Evolutionary conservation across 1,140 invertebrate species (phyloP).

Genomic region (Aphelenchoides avenae): DNA sequence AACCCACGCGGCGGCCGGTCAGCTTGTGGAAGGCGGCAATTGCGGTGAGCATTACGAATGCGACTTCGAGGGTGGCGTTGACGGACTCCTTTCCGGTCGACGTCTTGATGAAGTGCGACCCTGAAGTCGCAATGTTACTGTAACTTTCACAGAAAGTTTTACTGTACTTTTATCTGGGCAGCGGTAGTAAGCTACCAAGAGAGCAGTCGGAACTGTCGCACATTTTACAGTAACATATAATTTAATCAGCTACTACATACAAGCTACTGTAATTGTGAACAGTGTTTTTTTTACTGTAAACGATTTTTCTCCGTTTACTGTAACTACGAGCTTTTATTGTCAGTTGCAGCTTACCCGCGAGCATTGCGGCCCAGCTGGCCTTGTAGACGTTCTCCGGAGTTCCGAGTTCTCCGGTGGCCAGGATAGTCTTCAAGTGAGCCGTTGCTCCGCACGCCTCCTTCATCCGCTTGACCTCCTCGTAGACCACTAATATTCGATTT

Average conservation of each 20-base stretch:
- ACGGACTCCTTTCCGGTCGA: constrained; percentile 94
- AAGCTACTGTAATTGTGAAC: no score
- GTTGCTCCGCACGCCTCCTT: constrained; percentile 2
- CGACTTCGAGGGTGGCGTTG: constrained; percentile 85
- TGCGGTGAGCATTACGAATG: constrained; percentile 86
- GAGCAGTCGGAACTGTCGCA: neutral
- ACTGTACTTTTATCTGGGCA: no score
- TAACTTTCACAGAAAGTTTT: no score
- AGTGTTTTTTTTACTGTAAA: no score
- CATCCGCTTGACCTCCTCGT: constrained; percentile 19
- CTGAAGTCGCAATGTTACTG: no score
- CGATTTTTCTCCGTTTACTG: no score
- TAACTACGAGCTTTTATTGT: no score
- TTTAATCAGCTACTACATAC: no score
- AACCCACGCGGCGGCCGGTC: no score
- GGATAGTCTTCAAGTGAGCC: constrained; percentile 73
- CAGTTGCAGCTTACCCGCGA: constrained; percentile 71
- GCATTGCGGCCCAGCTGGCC: constrained; percentile 83
- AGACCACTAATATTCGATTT: constrained; percentile 12
- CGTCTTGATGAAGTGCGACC: constrained; percentile 96
- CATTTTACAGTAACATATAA: neutral
- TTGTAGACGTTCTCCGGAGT: constrained; percentile 81
- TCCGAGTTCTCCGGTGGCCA: constrained; percentile 87
- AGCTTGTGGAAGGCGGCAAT: constrained; percentile 85
- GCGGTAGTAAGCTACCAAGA: no score